These are phyloP conservation scores for Ganaspis brasiliensis DNA, from an alignment of 2,888 invertebrate species.

Conservation along the genomic window DNA sequence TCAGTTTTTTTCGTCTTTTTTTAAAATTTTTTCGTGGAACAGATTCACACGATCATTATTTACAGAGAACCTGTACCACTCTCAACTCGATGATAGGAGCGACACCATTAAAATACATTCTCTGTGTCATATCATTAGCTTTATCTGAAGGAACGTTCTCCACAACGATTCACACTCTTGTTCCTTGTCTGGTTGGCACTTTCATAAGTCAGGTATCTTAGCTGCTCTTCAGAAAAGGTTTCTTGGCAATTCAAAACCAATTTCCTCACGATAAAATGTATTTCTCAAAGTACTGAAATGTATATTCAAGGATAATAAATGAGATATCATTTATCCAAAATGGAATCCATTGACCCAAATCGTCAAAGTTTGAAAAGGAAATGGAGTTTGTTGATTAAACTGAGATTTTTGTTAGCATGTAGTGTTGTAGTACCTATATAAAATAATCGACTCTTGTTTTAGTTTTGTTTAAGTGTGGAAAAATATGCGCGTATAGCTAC, in stretches of 20 bases:
- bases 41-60: constrained; percentile 35
- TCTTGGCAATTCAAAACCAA: constrained; percentile 13
- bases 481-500: too few species aligned
- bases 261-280: background rate
- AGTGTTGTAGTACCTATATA: too few species aligned
- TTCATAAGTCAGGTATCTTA: constrained; percentile 36
- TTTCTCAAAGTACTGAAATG: background rate
- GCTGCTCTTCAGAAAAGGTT: constrained; percentile 33
- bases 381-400: too few species aligned
- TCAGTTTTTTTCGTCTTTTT: background rate
- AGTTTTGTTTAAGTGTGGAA: background rate
- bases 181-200: constrained; percentile 33
- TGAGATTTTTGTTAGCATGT: too few species aligned
- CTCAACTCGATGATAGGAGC: constrained; percentile 35
- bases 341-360: background rate
- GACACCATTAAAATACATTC: constrained; percentile 39
- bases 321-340: background rate
- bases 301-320: background rate
- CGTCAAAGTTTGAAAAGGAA: background rate
- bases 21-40: background rate
- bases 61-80: constrained; percentile 36
- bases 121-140: constrained; percentile 42
- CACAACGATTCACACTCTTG: constrained; percentile 42
- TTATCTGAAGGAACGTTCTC: constrained; percentile 23
- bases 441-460: background rate